These are phyloP conservation scores for Caenorhabditis brenneri DNA, from an alignment of 1,140 invertebrate genomes.

Conservation along the genomic window DNA sequence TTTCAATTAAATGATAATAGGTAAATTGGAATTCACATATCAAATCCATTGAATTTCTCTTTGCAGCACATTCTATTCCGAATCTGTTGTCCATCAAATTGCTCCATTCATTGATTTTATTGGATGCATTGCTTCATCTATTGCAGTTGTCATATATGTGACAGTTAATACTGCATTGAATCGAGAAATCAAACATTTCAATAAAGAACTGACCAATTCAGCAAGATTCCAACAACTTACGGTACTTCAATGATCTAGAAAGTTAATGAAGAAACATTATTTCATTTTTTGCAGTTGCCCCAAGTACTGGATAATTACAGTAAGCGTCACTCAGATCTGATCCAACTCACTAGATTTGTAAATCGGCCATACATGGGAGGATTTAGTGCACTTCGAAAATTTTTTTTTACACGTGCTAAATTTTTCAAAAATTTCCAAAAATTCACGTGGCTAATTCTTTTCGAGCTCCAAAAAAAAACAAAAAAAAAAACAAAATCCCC, in stretches of 20 bases:
- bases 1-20: not conserved
- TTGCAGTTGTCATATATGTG: not conserved
- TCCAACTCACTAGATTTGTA: slow-evolving; percentile 23
- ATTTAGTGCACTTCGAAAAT: too few species aligned
- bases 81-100: slow-evolving; percentile 3
- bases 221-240: slow-evolving; percentile 29
- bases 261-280: not conserved
- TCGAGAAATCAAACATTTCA: slow-evolving; percentile 39
- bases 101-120: slow-evolving; percentile 15
- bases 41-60: not conserved
- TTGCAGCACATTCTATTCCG: slow-evolving; percentile 30
- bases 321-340: slow-evolving; percentile 6
- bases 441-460: too few species aligned
- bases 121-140: not conserved
- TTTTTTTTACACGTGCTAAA: too few species aligned
- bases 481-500: too few species aligned
- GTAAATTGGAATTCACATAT: not conserved
- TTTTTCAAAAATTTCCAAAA: too few species aligned
- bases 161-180: slow-evolving; percentile 9
- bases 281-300: not conserved
- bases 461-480: too few species aligned
- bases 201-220: slow-evolving; percentile 1
- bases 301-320: slow-evolving; percentile 30
- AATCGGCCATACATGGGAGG: too few species aligned
- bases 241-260: not conserved